Percentiles rank a stretch among this genome's conserved stretches.
Conservation (phyloP, 2,113 vertebrate genomes). For the Gulo gulo region DNA sequence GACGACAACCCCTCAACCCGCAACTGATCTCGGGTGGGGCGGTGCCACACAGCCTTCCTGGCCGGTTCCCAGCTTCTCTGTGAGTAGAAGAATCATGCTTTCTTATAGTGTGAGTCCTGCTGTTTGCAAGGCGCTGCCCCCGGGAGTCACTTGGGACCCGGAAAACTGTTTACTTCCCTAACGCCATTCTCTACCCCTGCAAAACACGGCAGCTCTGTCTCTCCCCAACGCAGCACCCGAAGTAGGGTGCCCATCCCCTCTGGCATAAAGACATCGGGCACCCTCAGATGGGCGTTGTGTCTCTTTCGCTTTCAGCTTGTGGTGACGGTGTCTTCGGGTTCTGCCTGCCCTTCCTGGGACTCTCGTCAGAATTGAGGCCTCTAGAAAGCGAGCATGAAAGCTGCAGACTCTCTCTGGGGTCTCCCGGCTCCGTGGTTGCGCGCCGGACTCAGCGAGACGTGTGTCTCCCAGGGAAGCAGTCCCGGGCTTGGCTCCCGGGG, state of each 20-base stretch:
- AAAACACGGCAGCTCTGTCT: background rate
- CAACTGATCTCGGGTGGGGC: background rate
- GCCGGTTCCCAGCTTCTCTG: background rate
- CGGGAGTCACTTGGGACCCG: accelerated
- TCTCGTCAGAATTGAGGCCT: background rate
- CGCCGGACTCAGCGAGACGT: accelerated
- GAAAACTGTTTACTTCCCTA: background rate
- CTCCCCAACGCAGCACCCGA: background rate
- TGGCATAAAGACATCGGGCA: background rate
- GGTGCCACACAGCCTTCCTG: background rate
- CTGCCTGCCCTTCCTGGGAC: background rate
- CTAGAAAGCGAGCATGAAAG: background rate
- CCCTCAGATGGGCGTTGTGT: no score
- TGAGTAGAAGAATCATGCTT: background rate
- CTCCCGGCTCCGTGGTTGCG: accelerated
- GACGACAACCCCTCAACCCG: background rate
- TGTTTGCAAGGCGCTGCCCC: background rate
- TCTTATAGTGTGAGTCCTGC: background rate
- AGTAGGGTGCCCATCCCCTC: background rate
- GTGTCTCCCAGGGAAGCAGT: background rate
- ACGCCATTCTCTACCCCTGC: background rate
- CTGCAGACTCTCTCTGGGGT: background rate
- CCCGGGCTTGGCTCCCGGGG: background rate
- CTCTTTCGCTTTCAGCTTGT: background rate
- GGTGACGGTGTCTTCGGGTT: background rate